Evolutionary conservation across 2,797 vertebrate genomes (phyloP), one percentile per base, ranked within the genome.

Genomic region (Oreochromis mossambicus): DNA sequence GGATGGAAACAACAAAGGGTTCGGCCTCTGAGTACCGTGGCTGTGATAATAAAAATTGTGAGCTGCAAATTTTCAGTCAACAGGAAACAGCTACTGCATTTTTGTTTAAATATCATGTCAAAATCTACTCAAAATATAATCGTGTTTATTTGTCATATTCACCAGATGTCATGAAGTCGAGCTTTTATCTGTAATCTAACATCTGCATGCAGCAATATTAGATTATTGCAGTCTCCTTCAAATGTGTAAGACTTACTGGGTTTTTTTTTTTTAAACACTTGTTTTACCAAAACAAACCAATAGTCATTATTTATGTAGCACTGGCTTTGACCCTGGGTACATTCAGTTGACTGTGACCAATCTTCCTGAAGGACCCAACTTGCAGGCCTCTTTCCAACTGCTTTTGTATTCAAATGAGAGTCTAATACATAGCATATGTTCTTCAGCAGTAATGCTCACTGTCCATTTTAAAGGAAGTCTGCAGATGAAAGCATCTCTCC

Each of bases 401-500:
- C 94, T 96, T 96, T 95, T 95, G 94, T 96, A 95, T 96, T 96
- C 94, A 95, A 95, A 96, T 95, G 89, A 94, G 93, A 89, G 75
- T 55, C 58, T 96, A 96, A 95, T 95, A 82, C 88, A 78, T 87
- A 95, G 93, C 95, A 96, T 83, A 92, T 96, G 96, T 94, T 87
- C 86, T 73, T 88, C 79, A 32, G 87, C 81, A 61, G 84, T 94
- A 91, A 92, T 91, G 83, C 84, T 95, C 90, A 94, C 92, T 94
- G 94, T 94, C 92, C 78, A 94, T 95, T 96, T 93, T 96, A 92
- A 96, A 96, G 95, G 92, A 95, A 95, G 94, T 94, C 94, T 94
- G 81, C 77, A 96, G 96, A 97, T 96, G 95, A 97, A 96, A 96
- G 96, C 91, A 94, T 94, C 92, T 94, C 95, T 95, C 94, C 94